Evolutionary conservation across 1,140 invertebrate genomes (phyloP), one percentile per base, ranked within the genome.

Genomic region (Probaryconus sp.): DNA sequence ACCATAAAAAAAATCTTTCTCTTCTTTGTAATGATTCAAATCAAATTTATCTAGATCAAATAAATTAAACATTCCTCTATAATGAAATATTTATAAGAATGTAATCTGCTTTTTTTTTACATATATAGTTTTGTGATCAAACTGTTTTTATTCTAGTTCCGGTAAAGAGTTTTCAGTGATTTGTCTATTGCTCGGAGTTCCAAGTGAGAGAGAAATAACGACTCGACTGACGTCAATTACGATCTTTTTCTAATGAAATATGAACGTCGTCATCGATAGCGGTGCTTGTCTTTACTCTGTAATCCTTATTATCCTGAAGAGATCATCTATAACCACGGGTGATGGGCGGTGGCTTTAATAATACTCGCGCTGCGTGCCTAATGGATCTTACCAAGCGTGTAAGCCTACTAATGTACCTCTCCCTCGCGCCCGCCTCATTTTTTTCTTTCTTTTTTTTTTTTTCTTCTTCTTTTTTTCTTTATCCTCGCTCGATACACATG

Each of bases 281-380:
- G 63, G 26, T 38, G 55, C 63, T 47, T 38, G 76, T 72, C 68
- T 69, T 53, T 65, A 35, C 51, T n/a, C n/a, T 60, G 70, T 72
- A 80, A 81, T 83, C 81, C 78, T 83, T 79, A 84, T 82, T 78
- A 78, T 75, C 81, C 75, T 73, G 70, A 77, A 75, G 76, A 79
- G 76, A 77, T 83, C 79, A 78, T 77, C 51, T 77, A 72, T 79
- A 80, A 83, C 76, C 76, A 79, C 75, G 76, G 79, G 43, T 69
- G 78, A 79, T 78, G 75, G 76, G 50, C 77, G 64, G 78, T 78
- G 78, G 80, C 81, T 84, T 85, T 81, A 85, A 84, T 83, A 85
- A 80, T 82, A 70, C 79, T 77, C 48, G 72, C 78, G 72, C 78
- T 78, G 77, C 79, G 75, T 81, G 78, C 60, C 80, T 84, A 85